These are phyloP conservation scores for Psittacara wagleri DNA, from an alignment of 2,113 vertebrate species.

Conservation along the genomic window DNA sequence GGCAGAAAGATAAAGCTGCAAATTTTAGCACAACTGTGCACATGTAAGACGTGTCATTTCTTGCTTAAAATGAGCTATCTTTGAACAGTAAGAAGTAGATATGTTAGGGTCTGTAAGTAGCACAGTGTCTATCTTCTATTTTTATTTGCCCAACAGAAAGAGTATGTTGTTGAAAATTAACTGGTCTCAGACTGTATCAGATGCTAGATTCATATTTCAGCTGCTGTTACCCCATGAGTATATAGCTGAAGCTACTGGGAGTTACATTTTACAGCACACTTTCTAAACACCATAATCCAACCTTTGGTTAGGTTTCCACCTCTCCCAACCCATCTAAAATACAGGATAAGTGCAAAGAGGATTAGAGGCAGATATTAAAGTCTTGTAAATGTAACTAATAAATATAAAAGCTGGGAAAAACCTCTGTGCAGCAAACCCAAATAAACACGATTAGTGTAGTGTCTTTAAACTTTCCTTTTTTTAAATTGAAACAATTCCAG, in stretches of 20 bases:
- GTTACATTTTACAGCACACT: neutral
- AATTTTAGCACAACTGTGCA: neutral
- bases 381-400: neutral
- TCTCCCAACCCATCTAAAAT: neutral
- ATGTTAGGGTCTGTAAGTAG: neutral
- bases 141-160: neutral
- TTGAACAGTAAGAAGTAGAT: neutral
- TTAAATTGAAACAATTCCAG: neutral
- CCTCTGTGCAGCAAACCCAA: neutral
- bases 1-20: neutral
- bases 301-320: neutral
- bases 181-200: neutral
- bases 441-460: neutral
- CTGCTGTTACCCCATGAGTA: neutral
- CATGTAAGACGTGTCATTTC: neutral
- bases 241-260: neutral
- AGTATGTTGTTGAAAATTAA: neutral
- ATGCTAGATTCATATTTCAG: neutral
- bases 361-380: neutral
- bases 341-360: neutral
- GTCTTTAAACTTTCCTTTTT: neutral
- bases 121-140: neutral
- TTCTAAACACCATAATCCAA: neutral
- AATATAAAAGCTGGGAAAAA: conserved; percentile 58
- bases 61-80: neutral